Evolutionary conservation across 2,113 vertebrate genomes (phyloP), one percentile per base, ranked within the genome.

Genomic region (Murina feae): DNA sequence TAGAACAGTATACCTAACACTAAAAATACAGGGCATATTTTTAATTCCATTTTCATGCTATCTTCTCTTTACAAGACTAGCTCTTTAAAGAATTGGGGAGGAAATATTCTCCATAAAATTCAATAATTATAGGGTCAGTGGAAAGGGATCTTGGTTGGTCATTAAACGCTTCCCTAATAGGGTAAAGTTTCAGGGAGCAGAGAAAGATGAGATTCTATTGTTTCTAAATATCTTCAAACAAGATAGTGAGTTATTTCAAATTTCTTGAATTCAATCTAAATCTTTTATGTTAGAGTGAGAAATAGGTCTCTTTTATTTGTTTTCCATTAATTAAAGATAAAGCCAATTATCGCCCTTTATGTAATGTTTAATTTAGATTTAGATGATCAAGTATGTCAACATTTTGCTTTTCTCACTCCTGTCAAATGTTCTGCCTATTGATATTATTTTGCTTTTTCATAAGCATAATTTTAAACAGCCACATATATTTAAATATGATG

Each of bases 211-310:
- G 60, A 95, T 78, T 86, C 44, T 82, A 90, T 94, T 93, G 4
- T 79, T 93, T 93, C 75, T 89, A 89, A 95, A 86, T 83, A 92
- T 79, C 85, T 94, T 93, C 68, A 69, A 35, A 63, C 78, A 92
- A 87, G 49, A 68, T 39, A 90, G 60, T 39, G 66, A 90, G 32
- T 74, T 95, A 63, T 86, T 95, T 86, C 79, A 94, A 2, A 35
- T 92, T 95, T 91, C 69, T 95, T 91, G 4, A 96, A 86, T 84
- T 25, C 71, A 93, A 6, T 88, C 79, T 91, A 71, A 93, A 72
- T 89, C 23, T 18, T 94, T 92, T 81, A 94, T 89, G n/a, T 28
- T 69, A 39, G 44, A 83, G 2, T 63, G 18, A 91, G 71, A 91
- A 95, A 35, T 28, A 42, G 20, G 17, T 75, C n/a, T 30, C 9